Evolutionary conservation across 2,113 vertebrate genomes (phyloP), one percentile per base, ranked within the genome.

Genomic region (Gobius niger): DNA sequence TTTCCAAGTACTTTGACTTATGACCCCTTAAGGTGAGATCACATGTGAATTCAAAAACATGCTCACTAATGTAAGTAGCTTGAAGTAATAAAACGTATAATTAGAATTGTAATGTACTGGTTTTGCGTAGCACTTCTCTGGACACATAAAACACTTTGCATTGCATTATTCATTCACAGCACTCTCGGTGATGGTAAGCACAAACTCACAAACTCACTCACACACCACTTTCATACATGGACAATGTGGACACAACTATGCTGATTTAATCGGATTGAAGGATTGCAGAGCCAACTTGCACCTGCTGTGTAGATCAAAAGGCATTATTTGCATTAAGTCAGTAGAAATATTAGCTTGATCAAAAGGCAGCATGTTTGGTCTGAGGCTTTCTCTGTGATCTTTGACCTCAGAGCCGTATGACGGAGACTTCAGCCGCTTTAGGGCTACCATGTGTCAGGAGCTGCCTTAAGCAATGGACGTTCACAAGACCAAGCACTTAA

Each of bases 331-430:
- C 40, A 63, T 67, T 68, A 44, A 75, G n/a, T 18, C 65, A 44
- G 64, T 72, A 51, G 67, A 60, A 56, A 60, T 44, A 70, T 77
- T 68, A 65, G 67, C 44, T 70, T 24, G 24, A 47, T 77, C 72
- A 70, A 71, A 70, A 54, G 67, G 66, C 44, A 7, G 4, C 24
- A 44, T 68, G 44, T 77, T 53, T 61, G 67, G 46, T 51, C 1
- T 24, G 50, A 49, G 70, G 75, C 64, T 78, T 83, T 73, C 82
- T 65, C 64, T 67, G 0, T 46, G 46, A 70, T 68, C 71, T 81
- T 57, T 82, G 67, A 79, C 72, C 79, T 47, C 15, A 10, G 59
- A 67, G 59, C 67, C 52, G 52, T 61, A 59, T 57, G 68, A 67
- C 61, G 62, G 19, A 47, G 65, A 80, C 64, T 62, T 73, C 76